phyloP scores from a whole-genome alignment of 2,113 vertebrate genomes.

The Rana temporaria region DNA sequence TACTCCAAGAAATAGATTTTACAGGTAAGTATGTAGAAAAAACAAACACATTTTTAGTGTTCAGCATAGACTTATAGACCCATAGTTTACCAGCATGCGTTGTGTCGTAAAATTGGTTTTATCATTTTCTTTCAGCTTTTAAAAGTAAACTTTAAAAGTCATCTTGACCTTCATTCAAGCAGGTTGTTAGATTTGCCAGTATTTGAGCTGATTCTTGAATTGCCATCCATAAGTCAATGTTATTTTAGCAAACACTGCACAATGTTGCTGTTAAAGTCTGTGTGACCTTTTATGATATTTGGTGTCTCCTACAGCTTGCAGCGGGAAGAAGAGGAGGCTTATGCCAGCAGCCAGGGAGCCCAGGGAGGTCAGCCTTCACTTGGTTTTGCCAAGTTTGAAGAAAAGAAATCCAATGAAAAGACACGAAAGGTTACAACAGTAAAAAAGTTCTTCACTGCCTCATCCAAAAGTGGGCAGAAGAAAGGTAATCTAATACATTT shows the following conservation, averaged over 20 bases:
- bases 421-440: constrained; percentile 95
- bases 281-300: neutral
- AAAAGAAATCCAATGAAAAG: constrained; percentile 98
- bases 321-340: constrained; percentile 94
- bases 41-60: too few species aligned
- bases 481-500: constrained; percentile 79
- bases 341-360: constrained; percentile 86
- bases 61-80: too few species aligned
- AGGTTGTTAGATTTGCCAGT: neutral
- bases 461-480: constrained; percentile 86
- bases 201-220: neutral
- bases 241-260: neutral
- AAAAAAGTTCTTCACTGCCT: constrained; percentile 97
- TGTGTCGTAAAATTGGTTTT: too few species aligned
- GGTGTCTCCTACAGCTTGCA: constrained; percentile 79
- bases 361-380: constrained; percentile 80
- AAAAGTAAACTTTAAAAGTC: neutral
- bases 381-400: constrained; percentile 96
- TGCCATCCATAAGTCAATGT: too few species aligned
- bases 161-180: neutral
- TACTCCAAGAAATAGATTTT: too few species aligned
- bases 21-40: too few species aligned
- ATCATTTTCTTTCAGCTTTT: too few species aligned
- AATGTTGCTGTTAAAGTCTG: neutral
- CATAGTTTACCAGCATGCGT: too few species aligned